Evolutionary conservation across 1,140 invertebrate species (phyloP).

Genomic region (Temnothorax longispinosus): DNA sequence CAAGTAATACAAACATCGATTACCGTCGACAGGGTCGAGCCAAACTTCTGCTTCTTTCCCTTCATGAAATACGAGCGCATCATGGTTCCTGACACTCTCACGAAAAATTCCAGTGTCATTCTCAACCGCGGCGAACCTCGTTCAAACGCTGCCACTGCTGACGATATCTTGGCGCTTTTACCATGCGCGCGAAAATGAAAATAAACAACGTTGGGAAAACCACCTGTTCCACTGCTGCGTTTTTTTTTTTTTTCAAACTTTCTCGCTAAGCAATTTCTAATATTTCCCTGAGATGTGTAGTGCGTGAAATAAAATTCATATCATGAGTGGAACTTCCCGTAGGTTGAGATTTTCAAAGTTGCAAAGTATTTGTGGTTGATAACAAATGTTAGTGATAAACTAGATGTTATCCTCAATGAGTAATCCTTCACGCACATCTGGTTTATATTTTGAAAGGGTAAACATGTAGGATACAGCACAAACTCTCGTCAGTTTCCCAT

Average conservation of each 20-base stretch:
- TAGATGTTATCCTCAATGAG: neutral
- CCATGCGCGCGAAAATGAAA: conserved; percentile 46
- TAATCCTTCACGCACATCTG: neutral
- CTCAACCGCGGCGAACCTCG: conserved; percentile 62
- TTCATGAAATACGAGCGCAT: conserved; percentile 79
- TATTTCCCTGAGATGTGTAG: neutral
- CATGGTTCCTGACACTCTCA: conserved; percentile 80
- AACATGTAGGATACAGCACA: neutral
- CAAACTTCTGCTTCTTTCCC: conserved; percentile 80
- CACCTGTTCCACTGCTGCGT: conserved; percentile 60
- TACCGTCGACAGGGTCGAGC: conserved; percentile 83
- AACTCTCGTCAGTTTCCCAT: neutral
- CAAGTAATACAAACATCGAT: conserved; percentile 68
- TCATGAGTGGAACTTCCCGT: too few species aligned
- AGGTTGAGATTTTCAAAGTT: neutral
- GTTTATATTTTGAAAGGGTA: neutral
- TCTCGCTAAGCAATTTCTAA: neutral
- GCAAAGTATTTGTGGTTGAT: neutral
- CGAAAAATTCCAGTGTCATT: conserved; percentile 81
- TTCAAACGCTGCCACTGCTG: conserved; percentile 38
- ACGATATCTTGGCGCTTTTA: conserved; percentile 66
- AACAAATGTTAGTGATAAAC: neutral
- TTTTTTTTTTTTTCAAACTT: neutral
- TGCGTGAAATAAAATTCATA: neutral
- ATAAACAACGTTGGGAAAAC: conserved; percentile 68